Conservation (phyloP, 2,888 invertebrate genomes). For the Coecobrya sp. region DNA sequence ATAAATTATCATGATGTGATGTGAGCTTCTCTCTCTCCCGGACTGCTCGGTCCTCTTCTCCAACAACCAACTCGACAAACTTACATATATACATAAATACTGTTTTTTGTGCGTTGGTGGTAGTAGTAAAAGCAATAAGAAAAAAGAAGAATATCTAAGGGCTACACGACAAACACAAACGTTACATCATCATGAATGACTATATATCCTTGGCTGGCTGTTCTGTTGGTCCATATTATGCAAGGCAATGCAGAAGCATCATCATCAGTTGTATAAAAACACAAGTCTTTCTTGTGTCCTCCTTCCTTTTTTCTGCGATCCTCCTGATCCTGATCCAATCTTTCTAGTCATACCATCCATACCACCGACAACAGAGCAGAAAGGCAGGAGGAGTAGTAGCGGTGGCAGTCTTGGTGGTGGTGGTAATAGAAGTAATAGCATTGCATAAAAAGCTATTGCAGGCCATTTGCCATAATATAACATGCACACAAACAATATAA, state of each 20-base stretch:
- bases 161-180: constrained; percentile 55
- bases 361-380: constrained; percentile 23
- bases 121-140: constrained; percentile 29
- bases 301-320: constrained; percentile 54
- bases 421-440: constrained; percentile 64
- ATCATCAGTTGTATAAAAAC: constrained; percentile 44
- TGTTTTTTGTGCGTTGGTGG: constrained; percentile 19
- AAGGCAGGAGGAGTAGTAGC: constrained; percentile 1
- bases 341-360: constrained; percentile 59
- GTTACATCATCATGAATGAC: constrained; percentile 63
- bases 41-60: constrained; percentile 50
- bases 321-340: constrained; percentile 78
- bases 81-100: constrained; percentile 56
- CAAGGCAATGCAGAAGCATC: constrained; percentile 38
- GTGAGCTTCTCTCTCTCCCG: constrained; percentile 66
- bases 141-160: constrained; percentile 51
- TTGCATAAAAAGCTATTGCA: constrained; percentile 72
- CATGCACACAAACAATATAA: constrained; percentile 76
- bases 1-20: constrained; percentile 79
- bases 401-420: constrained; percentile 27
- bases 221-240: background rate
- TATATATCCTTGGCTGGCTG: constrained; percentile 54
- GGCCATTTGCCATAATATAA: constrained; percentile 75
- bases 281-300: constrained; percentile 57
- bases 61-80: background rate